Evolutionary conservation across 2,113 vertebrate genomes (phyloP).

Genomic region (Oncorhynchus clarkii): DNA sequence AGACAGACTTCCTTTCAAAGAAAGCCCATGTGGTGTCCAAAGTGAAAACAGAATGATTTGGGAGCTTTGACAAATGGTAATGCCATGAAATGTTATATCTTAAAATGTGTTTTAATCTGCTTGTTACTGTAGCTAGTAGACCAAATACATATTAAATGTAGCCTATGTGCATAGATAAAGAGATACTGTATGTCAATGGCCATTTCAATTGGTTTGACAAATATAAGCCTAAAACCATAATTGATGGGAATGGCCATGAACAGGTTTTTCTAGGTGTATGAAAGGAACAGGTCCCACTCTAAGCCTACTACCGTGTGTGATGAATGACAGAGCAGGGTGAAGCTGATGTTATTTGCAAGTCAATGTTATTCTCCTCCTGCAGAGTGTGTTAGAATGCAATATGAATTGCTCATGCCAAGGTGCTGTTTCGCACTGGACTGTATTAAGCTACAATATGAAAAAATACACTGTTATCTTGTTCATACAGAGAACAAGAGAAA

Average conservation of each 20-base stretch:
- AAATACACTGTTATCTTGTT: no score
- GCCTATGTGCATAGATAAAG: no score
- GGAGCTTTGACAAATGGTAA: not conserved
- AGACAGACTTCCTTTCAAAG: no score
- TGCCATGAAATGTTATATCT: slow-evolving; percentile 3
- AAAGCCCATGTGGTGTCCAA: no score
- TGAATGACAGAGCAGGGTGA: slow-evolving; percentile 60
- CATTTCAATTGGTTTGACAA: no score
- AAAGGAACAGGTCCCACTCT: slow-evolving; percentile 22
- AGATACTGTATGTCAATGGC: no score
- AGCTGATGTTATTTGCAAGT: slow-evolving; percentile 60
- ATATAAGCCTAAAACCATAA: no score
- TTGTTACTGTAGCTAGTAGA: no score
- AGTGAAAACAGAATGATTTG: no score
- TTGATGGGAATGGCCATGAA: not conserved
- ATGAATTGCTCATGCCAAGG: slow-evolving; percentile 35
- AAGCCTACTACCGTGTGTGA: slow-evolving; percentile 24
- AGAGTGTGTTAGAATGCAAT: slow-evolving; percentile 46
- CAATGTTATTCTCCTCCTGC: slow-evolving; percentile 55
- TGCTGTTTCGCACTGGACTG: slow-evolving; percentile 4
- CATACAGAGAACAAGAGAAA: no score
- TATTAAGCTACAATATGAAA: not conserved
- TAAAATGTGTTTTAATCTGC: no score
- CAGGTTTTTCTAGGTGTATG: slow-evolving; percentile 3
- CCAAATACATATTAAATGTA: no score